Percentiles rank a stretch among this genome's conserved stretches.
These are phyloP conservation scores for Ataeniobius toweri DNA, from an alignment of 2,797 vertebrate genomes.

Conservation along the genomic window DNA sequence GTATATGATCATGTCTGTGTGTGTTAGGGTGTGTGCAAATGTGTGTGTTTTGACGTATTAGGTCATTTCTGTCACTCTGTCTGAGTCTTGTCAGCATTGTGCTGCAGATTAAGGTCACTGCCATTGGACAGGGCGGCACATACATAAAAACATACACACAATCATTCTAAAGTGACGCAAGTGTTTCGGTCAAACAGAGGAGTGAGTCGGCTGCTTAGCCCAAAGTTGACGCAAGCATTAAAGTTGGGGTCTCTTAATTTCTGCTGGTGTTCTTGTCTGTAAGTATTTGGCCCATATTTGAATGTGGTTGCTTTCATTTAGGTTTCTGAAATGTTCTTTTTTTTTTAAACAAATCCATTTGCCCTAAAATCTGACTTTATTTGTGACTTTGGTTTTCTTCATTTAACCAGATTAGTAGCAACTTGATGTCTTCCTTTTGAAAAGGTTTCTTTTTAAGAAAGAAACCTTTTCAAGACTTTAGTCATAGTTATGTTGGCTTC, in stretches of 20 bases:
- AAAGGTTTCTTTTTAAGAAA: not conserved
- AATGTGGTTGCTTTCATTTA: not conserved
- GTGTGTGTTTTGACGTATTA: conserved; percentile 42
- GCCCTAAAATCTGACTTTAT: not conserved
- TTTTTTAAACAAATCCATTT: not conserved
- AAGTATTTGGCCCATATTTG: not conserved
- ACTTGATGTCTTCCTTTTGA: not conserved
- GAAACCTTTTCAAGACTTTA: too few relatives aligned
- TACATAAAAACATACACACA: not conserved
- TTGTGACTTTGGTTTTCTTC: not conserved
- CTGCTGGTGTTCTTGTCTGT: not conserved
- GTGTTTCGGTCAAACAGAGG: conserved; percentile 42
- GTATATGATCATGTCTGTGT: not conserved
- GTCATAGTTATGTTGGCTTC: too few relatives aligned
- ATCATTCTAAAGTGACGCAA: conserved; percentile 34
- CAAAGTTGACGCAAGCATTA: conserved; percentile 42
- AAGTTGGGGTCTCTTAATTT: conserved; percentile 18
- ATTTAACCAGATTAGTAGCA: not conserved
- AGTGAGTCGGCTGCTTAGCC: conserved; percentile 25
- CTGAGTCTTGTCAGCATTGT: conserved; percentile 55
- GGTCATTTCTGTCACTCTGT: conserved; percentile 55
- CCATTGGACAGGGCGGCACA: conserved; percentile 47
- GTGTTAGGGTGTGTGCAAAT: not conserved
- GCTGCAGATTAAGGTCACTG: conserved; percentile 65
- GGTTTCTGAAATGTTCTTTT: not conserved